Conservation (phyloP, 2,113 vertebrate species). For the Amazona guildingii region DNA sequence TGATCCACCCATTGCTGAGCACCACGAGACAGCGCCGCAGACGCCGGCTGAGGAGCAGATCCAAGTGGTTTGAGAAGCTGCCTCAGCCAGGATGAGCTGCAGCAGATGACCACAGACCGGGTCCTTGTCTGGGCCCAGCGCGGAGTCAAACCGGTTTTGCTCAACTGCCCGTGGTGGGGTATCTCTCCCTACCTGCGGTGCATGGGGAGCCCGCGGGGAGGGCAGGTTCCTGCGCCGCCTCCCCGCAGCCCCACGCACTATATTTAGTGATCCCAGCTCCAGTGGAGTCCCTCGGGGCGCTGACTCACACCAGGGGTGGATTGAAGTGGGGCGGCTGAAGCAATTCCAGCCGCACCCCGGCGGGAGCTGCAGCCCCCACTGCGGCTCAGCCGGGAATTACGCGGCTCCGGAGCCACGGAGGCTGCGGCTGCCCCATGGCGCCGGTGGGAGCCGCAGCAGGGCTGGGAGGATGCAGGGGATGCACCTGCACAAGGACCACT, state of each 20-base stretch:
- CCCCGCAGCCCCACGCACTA: background rate
- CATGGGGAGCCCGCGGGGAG: background rate
- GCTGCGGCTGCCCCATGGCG: background rate
- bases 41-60: background rate
- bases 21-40: background rate
- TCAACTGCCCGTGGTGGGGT: constrained; percentile 20
- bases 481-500: background rate
- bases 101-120: background rate
- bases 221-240: background rate
- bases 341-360: constrained; percentile 38
- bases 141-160: background rate
- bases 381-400: background rate
- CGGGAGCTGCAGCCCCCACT: constrained; percentile 44
- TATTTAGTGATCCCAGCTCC: background rate
- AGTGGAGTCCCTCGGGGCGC: background rate
- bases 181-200: background rate
- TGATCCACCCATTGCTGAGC: rapidly evolving
- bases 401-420: background rate
- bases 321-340: constrained; percentile 35
- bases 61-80: background rate
- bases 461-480: background rate
- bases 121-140: background rate
- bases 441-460: background rate
- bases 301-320: constrained; percentile 9
- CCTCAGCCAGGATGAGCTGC: background rate